Evolutionary conservation across 1,140 invertebrate species (phyloP).

Genomic region (Caenorhabditis latens): DNA sequence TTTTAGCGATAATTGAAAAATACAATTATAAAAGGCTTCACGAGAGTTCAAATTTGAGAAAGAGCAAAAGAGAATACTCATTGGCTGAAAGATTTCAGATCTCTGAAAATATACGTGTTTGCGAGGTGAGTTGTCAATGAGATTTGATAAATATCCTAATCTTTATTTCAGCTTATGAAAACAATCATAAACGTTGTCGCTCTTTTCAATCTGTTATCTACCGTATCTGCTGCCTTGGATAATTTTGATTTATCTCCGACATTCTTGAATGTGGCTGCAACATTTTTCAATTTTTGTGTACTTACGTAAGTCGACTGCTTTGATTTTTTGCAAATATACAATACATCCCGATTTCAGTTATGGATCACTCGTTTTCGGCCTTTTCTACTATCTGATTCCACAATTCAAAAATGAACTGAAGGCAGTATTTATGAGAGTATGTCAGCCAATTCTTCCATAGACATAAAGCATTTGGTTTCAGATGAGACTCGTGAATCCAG

Average conservation of each 20-base stretch:
- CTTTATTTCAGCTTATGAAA: slow-evolving; percentile 16
- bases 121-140: not conserved
- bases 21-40: slow-evolving; percentile 31
- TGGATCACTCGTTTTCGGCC: slow-evolving; percentile 19
- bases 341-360: not conserved
- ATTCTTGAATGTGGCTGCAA: slow-evolving; percentile 25
- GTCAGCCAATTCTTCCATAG: not conserved
- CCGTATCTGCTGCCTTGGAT: slow-evolving; percentile 1
- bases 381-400: slow-evolving; percentile 9
- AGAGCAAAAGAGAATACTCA: slow-evolving; percentile 37
- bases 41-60: slow-evolving; percentile 33
- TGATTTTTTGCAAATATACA: too few species aligned
- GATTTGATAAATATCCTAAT: not conserved
- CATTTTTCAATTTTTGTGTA: slow-evolving; percentile 33
- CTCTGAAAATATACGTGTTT: slow-evolving; percentile 29
- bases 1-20: not conserved
- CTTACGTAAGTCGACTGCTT: not conserved
- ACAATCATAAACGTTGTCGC: slow-evolving; percentile 26
- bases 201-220: slow-evolving; percentile 16
- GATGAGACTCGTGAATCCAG: slow-evolving; percentile 29
- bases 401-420: slow-evolving; percentile 6
- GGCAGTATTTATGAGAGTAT: not conserved
- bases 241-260: not conserved
- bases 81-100: slow-evolving; percentile 39
- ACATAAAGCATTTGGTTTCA: not conserved